A percentile compares a stretch with the other conserved stretches of the same genome.
These are phyloP conservation scores for Albula glossodonta DNA, from an alignment of 2,113 vertebrate genomes.

Conservation along the genomic window DNA sequence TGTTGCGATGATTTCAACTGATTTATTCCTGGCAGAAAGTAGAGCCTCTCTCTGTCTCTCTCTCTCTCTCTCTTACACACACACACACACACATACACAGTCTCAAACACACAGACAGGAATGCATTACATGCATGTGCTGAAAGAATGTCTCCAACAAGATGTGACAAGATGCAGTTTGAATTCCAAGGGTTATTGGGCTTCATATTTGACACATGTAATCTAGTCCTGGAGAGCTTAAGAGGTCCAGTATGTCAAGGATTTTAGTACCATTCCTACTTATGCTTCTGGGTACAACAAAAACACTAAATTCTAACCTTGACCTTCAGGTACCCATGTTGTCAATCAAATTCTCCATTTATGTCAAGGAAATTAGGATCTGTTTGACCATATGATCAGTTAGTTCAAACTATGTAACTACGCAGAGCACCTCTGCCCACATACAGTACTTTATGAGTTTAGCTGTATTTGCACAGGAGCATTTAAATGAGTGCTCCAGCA, in stretches of 20 bases:
- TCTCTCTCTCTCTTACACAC: conserved; percentile 41
- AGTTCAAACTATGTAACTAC: not conserved
- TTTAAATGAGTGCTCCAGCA: not conserved
- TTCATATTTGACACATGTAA: not conserved
- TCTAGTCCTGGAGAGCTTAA: not conserved
- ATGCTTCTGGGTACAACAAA: not conserved
- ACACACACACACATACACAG: conserved; percentile 16
- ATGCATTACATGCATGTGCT: conserved; percentile 33
- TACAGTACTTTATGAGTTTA: not conserved
- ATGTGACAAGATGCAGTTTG: not conserved
- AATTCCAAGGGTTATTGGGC: not conserved
- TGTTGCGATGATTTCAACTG: conserved; percentile 62
- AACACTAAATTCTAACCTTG: not conserved
- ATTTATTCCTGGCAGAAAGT: conserved; percentile 61
- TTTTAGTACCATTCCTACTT: not conserved
- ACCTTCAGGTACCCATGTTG: not conserved
- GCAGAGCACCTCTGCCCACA: not conserved
- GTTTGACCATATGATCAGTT: not conserved
- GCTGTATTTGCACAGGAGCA: not conserved
- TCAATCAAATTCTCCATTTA: not conserved
- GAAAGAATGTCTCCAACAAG: not conserved
- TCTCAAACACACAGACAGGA: conserved; percentile 33
- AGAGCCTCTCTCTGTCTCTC: conserved; percentile 55
- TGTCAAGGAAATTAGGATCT: not conserved
- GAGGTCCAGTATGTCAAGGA: not conserved